These are phyloP conservation scores for Diplosoma virens DNA, from an alignment of 23 tunicate species.

Conservation along the genomic window DNA sequence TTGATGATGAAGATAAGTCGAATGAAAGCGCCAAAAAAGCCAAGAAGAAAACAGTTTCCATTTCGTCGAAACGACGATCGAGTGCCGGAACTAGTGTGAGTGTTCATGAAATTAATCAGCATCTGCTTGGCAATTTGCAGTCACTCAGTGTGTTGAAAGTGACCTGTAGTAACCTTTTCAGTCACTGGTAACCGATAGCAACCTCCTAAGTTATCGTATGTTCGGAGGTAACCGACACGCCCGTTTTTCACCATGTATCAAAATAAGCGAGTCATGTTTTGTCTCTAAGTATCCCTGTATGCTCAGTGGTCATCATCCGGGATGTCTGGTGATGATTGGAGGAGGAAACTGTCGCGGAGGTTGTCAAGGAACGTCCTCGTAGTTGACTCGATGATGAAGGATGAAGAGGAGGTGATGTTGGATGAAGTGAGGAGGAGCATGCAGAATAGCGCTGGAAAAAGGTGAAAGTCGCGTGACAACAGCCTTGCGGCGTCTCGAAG, in stretches of 20 bases:
- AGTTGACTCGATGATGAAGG: constrained; percentile 2
- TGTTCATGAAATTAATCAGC: too few relatives aligned
- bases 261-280: too few relatives aligned
- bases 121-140: too few relatives aligned
- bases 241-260: too few relatives aligned
- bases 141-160: too few relatives aligned
- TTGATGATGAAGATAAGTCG: not conserved
- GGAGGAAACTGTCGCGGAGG: constrained; percentile 54
- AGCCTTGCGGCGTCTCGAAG: too few relatives aligned
- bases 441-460: constrained; percentile 77
- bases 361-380: constrained; percentile 42
- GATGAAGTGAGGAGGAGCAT: constrained; percentile 66
- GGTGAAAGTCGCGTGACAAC: constrained; percentile 46
- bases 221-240: too few relatives aligned
- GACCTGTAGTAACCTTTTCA: too few relatives aligned
- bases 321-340: constrained; percentile 51
- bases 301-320: too few relatives aligned
- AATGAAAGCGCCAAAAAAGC: not conserved
- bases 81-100: not conserved
- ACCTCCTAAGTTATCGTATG: too few relatives aligned
- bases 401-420: constrained; percentile 69
- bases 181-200: too few relatives aligned
- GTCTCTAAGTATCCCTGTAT: too few relatives aligned
- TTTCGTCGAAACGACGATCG: not conserved
- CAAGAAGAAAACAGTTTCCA: not conserved